A percentile compares a stretch with the other conserved stretches of the same genome.
Conservation (phyloP, 2,113 vertebrate species). For the Cettia cetti region DNA sequence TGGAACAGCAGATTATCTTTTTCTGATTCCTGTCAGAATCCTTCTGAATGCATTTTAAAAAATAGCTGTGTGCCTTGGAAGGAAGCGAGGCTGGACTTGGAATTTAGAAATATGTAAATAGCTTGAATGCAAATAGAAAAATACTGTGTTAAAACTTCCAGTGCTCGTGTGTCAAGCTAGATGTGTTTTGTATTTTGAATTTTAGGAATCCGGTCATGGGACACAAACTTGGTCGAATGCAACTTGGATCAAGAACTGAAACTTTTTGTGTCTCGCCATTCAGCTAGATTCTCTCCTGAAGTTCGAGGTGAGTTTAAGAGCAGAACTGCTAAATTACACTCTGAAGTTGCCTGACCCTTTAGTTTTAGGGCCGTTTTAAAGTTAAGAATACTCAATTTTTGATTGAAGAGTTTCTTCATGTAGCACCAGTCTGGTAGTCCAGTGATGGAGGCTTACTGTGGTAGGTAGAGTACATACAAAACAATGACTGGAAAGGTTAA, state of each 20-base stretch:
- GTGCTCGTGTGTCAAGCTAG: background rate
- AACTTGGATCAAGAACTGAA: slow-evolving; percentile 98
- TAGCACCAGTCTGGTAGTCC: background rate
- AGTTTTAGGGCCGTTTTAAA: background rate
- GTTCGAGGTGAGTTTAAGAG: slow-evolving; percentile 84
- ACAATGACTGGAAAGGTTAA: background rate
- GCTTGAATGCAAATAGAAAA: background rate
- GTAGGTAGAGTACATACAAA: background rate
- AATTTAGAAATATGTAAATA: background rate
- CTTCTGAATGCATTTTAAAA: background rate
- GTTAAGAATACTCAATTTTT: background rate
- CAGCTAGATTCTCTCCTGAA: slow-evolving; percentile 94
- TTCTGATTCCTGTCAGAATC: background rate
- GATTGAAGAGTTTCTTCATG: background rate
- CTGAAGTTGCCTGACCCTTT: background rate
- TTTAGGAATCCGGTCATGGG: slow-evolving; percentile 96
- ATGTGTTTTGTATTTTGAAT: slow-evolving; percentile 30
- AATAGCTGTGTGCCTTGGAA: background rate
- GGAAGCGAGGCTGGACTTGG: background rate
- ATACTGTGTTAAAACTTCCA: background rate
- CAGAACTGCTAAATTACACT: background rate
- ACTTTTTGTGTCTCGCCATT: slow-evolving; percentile 96
- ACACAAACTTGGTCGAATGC: slow-evolving; percentile 92
- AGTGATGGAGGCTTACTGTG: background rate
- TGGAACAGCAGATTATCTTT: background rate